phyloP scores from a whole-genome alignment of 2,888 invertebrate genomes.

The Germaria angustata region DNA sequence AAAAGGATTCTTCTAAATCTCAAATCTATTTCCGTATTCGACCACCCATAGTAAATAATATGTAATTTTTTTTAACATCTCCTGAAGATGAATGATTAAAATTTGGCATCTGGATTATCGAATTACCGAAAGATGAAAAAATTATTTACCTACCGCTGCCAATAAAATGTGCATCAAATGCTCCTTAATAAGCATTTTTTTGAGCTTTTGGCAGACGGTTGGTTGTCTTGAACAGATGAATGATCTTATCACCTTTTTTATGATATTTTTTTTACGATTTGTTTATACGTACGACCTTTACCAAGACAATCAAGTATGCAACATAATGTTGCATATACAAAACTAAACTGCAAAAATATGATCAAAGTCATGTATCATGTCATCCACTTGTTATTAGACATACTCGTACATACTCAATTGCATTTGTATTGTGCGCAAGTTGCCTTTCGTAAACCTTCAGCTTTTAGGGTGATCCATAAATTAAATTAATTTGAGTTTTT shows the following conservation, averaged over 20 bases:
- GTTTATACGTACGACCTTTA: slow-evolving; percentile 40
- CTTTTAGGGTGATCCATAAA: not conserved
- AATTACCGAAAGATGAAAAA: slow-evolving; percentile 15
- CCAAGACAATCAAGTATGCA: slow-evolving; percentile 33
- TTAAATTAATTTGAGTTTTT: not conserved
- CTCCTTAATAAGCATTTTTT: not conserved
- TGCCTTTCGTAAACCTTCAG: not conserved
- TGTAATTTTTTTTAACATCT: not conserved
- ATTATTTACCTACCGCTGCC: slow-evolving; percentile 48
- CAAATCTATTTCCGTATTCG: slow-evolving; percentile 35
- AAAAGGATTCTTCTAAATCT: no score
- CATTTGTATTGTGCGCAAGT: not conserved
- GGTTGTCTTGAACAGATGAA: slow-evolving; percentile 27
- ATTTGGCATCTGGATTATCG: slow-evolving; percentile 40
- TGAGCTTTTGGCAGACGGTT: slow-evolving; percentile 49
- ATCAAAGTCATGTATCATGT: slow-evolving; percentile 31
- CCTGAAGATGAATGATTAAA: not conserved
- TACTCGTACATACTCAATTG: slow-evolving; percentile 17
- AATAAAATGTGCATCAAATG: not conserved
- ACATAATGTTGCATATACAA: slow-evolving; percentile 1
- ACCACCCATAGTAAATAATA: slow-evolving; percentile 19
- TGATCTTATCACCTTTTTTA: slow-evolving; percentile 41
- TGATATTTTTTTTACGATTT: slow-evolving; percentile 5
- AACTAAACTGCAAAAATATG: not conserved
- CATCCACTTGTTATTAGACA: slow-evolving; percentile 19